These are phyloP conservation scores for Drosophila dunni DNA, from an alignment of 1,140 invertebrate genomes.

Conservation along the genomic window DNA sequence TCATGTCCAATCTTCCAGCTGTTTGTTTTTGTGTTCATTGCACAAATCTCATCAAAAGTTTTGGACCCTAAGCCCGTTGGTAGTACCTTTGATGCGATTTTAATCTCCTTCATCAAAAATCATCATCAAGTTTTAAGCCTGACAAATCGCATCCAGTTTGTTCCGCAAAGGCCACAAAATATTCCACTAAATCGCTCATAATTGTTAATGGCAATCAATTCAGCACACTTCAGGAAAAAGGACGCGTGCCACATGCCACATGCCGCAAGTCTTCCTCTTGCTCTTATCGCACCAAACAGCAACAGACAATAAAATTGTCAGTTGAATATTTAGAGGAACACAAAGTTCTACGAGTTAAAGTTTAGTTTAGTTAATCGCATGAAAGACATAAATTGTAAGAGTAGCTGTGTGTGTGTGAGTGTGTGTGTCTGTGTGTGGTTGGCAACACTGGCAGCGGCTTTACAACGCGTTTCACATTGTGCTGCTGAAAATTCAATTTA, in stretches of 20 bases:
- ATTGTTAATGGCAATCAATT: slow-evolving; percentile 53
- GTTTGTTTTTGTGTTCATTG: neutral
- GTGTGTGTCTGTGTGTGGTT: slow-evolving; percentile 13
- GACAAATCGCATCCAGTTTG: slow-evolving; percentile 42
- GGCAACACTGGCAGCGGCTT: slow-evolving; percentile 50
- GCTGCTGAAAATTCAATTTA: slow-evolving; percentile 70
- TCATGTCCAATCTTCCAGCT: neutral
- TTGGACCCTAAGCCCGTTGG: neutral
- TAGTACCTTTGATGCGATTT: slow-evolving; percentile 5
- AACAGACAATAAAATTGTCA: slow-evolving; percentile 41
- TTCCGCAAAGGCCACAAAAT: slow-evolving; percentile 28
- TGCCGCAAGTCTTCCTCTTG: slow-evolving; percentile 5
- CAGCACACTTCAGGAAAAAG: neutral
- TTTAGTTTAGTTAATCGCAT: slow-evolving; percentile 41
- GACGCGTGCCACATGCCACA: slow-evolving; percentile 7
- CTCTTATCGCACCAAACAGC: slow-evolving; percentile 23
- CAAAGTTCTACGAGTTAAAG: slow-evolving; percentile 42
- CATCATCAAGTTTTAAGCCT: slow-evolving; percentile 33
- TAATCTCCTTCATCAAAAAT: slow-evolving; percentile 34
- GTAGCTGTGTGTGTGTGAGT: neutral
- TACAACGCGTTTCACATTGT: slow-evolving; percentile 9
- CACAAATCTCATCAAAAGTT: slow-evolving; percentile 40
- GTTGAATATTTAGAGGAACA: slow-evolving; percentile 8
- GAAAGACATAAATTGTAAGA: slow-evolving; percentile 19
- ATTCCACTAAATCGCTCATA: slow-evolving; percentile 38